Percentiles rank a stretch among this genome's conserved stretches.
Conservation (phyloP, 2,113 vertebrate genomes). For the Thalassarche chlororhynchos region DNA sequence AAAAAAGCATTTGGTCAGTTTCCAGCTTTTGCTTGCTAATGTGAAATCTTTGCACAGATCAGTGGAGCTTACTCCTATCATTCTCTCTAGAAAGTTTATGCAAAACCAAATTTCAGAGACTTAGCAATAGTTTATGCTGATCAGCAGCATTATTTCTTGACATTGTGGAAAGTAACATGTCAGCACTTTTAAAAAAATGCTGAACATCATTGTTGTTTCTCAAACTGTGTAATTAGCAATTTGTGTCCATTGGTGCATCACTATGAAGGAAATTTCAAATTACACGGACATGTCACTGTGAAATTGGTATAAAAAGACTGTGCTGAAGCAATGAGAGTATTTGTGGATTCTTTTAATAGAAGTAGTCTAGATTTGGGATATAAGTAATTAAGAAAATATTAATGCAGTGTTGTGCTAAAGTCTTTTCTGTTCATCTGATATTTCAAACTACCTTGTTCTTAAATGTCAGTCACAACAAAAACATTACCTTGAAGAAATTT, state of each 20-base stretch:
- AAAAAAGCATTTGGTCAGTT: background rate
- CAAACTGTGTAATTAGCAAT: background rate
- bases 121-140: background rate
- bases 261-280: background rate
- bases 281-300: background rate
- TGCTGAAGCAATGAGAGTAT: background rate
- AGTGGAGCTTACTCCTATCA: background rate
- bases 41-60: background rate
- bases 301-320: background rate
- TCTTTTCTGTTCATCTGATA: background rate
- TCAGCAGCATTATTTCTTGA: background rate
- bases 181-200: slow-evolving; percentile 25
- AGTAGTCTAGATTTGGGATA: background rate
- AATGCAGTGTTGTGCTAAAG: background rate
- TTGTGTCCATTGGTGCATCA: background rate
- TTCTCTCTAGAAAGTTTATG: background rate
- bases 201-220: background rate
- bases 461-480: background rate
- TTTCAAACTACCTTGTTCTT: background rate
- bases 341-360: background rate
- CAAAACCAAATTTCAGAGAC: background rate
- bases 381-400: background rate
- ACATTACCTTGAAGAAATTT: background rate
- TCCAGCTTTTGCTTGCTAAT: background rate
- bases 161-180: background rate